Base-by-base conservation (phyloP, 2,797 vertebrate species). In the Amblyraja radiata region DNA sequence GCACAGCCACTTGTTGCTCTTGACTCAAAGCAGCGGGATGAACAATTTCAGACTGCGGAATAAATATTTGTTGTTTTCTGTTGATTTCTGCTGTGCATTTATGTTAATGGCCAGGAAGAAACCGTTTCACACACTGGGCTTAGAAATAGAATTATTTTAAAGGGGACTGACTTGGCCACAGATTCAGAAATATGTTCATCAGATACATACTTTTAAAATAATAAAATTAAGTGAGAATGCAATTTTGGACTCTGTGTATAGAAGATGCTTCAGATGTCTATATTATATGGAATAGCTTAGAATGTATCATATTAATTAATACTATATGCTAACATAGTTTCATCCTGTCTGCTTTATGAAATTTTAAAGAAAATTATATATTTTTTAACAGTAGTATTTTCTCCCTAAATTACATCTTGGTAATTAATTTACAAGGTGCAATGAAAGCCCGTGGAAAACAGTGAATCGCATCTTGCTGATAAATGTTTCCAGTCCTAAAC, bases 51-150 rank as follows among this genome's bases (percentile, higher is more conserved):
- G 13, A 88, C 84, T 88, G 61, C 84, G 36, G 61, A 68, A n/a
- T 68, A 68, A 88, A 36, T 88, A 88, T 88, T 88, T 36, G 61
- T 88, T 88, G 36, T 36, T 88, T 86, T 88, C 84, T 1, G 21
- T 68, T 88, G 61, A 36, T 65, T 65, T 88, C n/a, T 88, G n/a
- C 11, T 63, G 61, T 88, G 84, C 61, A 88, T 65, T 79, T n/a
- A 65, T 18, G 61, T 65, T n/a, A 68, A 32, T 16, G 1, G 61
- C 63, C 84, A 88, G 61, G n/a, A 88, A n/a, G 63, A 68, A 88
- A 88, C 68, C 36, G 84, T n/a, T 88, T 88, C 61, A 68, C 23
- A 68, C 16, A 36, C 25, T 16, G 32, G 10, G 63, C 61, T 21
- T 63, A 88, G n/a, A 21, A 65, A 6, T 32, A 18, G 61, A 65